phyloP scores from a whole-genome alignment of 2,113 vertebrate species.

The Bufo gargarizans region DNA sequence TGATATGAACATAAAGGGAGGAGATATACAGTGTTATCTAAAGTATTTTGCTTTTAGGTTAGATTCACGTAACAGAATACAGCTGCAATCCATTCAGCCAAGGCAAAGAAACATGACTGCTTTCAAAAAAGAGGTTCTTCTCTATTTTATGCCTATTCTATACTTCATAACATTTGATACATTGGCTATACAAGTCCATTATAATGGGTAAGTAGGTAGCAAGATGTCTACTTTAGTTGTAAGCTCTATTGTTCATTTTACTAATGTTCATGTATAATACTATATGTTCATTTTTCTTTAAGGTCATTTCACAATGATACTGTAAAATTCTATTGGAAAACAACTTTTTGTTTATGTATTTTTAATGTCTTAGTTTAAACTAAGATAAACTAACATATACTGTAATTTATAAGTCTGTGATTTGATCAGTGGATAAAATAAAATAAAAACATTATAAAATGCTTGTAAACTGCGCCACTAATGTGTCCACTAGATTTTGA shows the following conservation, averaged over 20 bases:
- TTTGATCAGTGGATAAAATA: too few species aligned
- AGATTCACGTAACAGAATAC: background rate
- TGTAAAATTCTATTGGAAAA: too few species aligned
- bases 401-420: too few species aligned
- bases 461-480: too few species aligned
- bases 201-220: constrained; percentile 39
- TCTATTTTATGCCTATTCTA: background rate
- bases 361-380: too few species aligned
- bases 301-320: too few species aligned
- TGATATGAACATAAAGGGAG: constrained; percentile 1
- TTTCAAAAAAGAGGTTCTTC: constrained; percentile 6
- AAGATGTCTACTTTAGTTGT: background rate
- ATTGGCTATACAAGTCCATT: constrained; percentile 16
- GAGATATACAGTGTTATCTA: constrained; percentile 39
- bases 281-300: too few species aligned
- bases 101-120: background rate
- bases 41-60: background rate
- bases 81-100: background rate
- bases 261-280: too few species aligned
- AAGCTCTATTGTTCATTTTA: background rate
- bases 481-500: too few species aligned
- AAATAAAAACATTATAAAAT: too few species aligned
- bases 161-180: background rate
- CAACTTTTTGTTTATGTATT: too few species aligned
- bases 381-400: too few species aligned